Conservation (phyloP, 2,888 invertebrate genomes). For the Chymomyza fuscimana region DNA sequence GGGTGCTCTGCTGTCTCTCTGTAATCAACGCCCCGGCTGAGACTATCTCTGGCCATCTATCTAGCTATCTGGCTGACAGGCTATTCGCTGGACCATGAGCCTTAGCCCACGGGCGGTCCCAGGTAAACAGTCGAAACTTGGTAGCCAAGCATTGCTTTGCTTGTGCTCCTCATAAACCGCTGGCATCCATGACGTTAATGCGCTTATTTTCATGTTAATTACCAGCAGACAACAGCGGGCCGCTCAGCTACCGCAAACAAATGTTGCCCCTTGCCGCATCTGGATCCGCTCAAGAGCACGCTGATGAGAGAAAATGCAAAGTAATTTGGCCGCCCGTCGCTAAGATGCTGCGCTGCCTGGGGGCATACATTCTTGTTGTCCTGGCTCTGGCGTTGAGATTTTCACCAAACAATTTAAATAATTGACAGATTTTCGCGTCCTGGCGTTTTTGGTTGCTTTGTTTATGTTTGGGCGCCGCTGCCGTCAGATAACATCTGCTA, state of each 20-base stretch:
- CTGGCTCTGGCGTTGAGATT: conserved; percentile 42
- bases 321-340: not conserved
- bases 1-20: not conserved
- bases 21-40: conserved; percentile 1
- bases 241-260: conserved; percentile 15
- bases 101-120: not conserved
- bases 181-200: conserved; percentile 58
- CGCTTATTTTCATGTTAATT: conserved; percentile 71
- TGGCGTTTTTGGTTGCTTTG: conserved; percentile 2
- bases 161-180: conserved; percentile 25
- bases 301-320: not conserved
- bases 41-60: not conserved
- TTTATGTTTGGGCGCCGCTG: conserved; percentile 9
- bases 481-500: conserved; percentile 20
- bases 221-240: conserved; percentile 56
- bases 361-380: conserved; percentile 12
- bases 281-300: not conserved
- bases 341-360: conserved; percentile 29
- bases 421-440: conserved; percentile 66
- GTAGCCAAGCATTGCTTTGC: not conserved
- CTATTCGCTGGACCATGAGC: not conserved
- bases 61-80: not conserved
- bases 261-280: conserved; percentile 3
- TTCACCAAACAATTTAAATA: conserved; percentile 66
- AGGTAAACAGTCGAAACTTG: conserved; percentile 12